Evolutionary conservation across 2,888 invertebrate species (phyloP).

Genomic region (Caenorhabditis sp.): DNA sequence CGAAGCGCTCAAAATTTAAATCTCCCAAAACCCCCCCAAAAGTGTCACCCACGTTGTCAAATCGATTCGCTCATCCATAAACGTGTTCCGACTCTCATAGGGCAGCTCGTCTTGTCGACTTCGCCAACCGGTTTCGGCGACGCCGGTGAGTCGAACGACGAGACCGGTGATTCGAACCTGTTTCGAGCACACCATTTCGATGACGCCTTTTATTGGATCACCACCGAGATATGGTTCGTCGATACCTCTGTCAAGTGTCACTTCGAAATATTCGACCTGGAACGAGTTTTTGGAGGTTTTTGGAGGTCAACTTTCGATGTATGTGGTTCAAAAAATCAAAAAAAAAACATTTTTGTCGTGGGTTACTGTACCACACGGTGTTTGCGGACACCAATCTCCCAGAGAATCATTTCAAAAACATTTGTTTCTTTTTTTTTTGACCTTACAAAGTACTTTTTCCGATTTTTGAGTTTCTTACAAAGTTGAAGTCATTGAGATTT

Average conservation of each 20-base stretch:
- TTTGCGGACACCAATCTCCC: too few species aligned
- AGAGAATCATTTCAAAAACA: too few species aligned
- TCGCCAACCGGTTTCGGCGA: constrained; percentile 53
- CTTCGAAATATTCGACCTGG: constrained; percentile 65
- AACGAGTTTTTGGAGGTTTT: constrained; percentile 13
- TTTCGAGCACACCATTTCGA: constrained; percentile 57
- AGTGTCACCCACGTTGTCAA: constrained; percentile 55
- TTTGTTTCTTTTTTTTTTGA: too few species aligned
- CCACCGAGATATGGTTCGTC: constrained; percentile 62
- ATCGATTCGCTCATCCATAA: constrained; percentile 65
- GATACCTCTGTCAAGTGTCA: constrained; percentile 56
- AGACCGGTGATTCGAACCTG: constrained; percentile 58
- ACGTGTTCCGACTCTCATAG: constrained; percentile 62
- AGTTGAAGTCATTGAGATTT: too few species aligned
- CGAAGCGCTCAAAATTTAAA: too few species aligned
- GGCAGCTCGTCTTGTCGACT: constrained; percentile 58
- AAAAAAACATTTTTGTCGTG: too few species aligned
- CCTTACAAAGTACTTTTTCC: too few species aligned
- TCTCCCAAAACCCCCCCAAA: too few species aligned
- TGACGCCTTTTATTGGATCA: constrained; percentile 54
- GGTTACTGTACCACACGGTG: too few species aligned
- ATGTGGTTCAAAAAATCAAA: too few species aligned
- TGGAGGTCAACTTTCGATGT: too few species aligned
- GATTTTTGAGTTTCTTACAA: too few species aligned
- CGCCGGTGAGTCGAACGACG: constrained; percentile 54